Conservation (phyloP, 64 coral and sea anemone genomes). For the Montipora capricornis region DNA sequence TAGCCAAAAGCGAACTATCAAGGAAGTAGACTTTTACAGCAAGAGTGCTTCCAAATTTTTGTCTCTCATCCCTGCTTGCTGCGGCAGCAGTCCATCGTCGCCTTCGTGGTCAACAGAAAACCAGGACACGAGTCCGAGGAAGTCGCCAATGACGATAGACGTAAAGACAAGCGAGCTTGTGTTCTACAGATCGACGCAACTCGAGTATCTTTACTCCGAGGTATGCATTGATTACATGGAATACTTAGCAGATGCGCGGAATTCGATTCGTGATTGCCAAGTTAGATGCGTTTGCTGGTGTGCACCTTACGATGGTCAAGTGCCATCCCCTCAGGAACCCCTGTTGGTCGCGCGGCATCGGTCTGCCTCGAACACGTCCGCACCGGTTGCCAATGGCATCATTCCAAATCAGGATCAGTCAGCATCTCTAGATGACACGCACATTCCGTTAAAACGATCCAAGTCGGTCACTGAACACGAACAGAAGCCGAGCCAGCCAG, state of each 20-base stretch:
- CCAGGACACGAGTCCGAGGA: constrained; percentile 47
- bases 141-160: constrained; percentile 80
- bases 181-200: constrained; percentile 71
- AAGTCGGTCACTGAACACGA: constrained; percentile 72
- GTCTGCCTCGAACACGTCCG: constrained; percentile 32
- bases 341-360: constrained; percentile 21
- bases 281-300: constrained; percentile 91
- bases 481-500: constrained; percentile 24
- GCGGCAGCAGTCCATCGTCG: constrained; percentile 46
- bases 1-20: constrained; percentile 91
- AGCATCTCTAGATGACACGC: background rate
- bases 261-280: constrained; percentile 69
- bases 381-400: constrained; percentile 57
- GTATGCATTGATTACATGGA: constrained; percentile 86
- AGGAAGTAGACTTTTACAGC: constrained; percentile 96
- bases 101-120: constrained; percentile 72
- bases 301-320: constrained; percentile 82
- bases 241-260: constrained; percentile 86
- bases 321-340: constrained; percentile 43
- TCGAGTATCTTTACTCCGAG: constrained; percentile 41
- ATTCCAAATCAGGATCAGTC: constrained; percentile 64
- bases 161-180: constrained; percentile 78
- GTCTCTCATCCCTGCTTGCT: constrained; percentile 86
- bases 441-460: constrained; percentile 25
- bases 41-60: constrained; percentile 94